Base-by-base conservation (phyloP, 2,888 invertebrate species). In the Andrena hattorfiana region DNA sequence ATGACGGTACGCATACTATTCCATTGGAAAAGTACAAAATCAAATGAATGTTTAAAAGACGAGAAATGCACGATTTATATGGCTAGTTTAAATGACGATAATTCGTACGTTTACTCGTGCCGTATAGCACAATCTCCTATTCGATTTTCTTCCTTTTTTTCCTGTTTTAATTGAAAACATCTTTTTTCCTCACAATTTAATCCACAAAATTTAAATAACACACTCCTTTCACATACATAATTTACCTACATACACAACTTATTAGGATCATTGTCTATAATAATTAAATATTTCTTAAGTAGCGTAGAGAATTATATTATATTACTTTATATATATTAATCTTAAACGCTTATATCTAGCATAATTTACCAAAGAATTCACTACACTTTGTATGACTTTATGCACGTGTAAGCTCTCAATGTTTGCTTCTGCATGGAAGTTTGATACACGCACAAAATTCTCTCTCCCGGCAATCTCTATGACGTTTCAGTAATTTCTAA, bases 1-100 rank as follows among this genome's bases (percentile, higher is more conserved):
- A n/a, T 72, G 48, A 26, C 20, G 62, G 20, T 28, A 74, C 7
- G 62, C 54, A 20, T 20, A 72, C 54, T 28, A 35, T 49, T 56
- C 59, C 76, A 51, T 75, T 85, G 81, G 67, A 86, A 89, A 88
- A 86, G 73, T 87, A 85, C 63, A 88, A 86, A 88, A 89, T 85
- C 71, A 84, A 86, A 81, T 64, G 4, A 74, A 75, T 81, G 42
- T 78, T 68, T 23, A 67, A 74, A 74, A 77, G 20, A 76, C 74
- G 60, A 62, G 51, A 87, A 86, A 81, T 87, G 66, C 67, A 63
- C 13, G 67, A 54, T 75, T 74, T 26, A 23, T 60, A 35, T 63
- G 32, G 68, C 56, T 77, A 76, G 63, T 56, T 69, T 60, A 26
- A 59, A 56, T 67, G 63, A 75, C 23, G 60, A 64, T 35, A 51